phyloP scores from a whole-genome alignment of 1,140 invertebrate species.

The Tetramorium simillimum region DNA sequence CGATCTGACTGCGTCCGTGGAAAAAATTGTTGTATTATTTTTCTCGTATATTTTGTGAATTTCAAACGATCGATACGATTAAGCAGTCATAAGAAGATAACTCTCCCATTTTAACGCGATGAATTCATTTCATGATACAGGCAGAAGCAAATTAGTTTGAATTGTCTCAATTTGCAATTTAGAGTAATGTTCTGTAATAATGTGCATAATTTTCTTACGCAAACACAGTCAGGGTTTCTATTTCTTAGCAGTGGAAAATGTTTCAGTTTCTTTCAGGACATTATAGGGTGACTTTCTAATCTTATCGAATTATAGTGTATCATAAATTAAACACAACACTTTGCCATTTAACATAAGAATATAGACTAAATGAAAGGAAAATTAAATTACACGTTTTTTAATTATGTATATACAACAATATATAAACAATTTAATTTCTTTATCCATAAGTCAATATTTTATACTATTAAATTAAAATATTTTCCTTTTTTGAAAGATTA shows the following conservation, averaged over 20 bases:
- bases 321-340: background rate
- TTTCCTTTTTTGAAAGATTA: too few species aligned
- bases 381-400: too few species aligned
- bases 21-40: too few species aligned
- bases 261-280: background rate
- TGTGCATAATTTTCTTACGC: conserved; percentile 5
- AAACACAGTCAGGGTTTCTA: background rate
- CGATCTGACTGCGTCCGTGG: background rate
- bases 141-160: background rate
- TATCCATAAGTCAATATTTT: too few species aligned
- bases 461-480: too few species aligned
- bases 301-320: background rate
- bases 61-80: background rate
- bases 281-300: background rate
- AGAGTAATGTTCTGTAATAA: background rate
- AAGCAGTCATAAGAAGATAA: background rate
- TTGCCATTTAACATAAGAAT: too few species aligned
- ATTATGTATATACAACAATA: too few species aligned
- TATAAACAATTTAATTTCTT: too few species aligned
- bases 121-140: background rate
- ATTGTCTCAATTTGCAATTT: conserved; percentile 29
- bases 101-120: background rate
- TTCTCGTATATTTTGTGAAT: background rate
- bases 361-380: too few species aligned
- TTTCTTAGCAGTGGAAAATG: background rate